Conservation (phyloP, 2,797 vertebrate species). For the Neoniphon sammara region DNA sequence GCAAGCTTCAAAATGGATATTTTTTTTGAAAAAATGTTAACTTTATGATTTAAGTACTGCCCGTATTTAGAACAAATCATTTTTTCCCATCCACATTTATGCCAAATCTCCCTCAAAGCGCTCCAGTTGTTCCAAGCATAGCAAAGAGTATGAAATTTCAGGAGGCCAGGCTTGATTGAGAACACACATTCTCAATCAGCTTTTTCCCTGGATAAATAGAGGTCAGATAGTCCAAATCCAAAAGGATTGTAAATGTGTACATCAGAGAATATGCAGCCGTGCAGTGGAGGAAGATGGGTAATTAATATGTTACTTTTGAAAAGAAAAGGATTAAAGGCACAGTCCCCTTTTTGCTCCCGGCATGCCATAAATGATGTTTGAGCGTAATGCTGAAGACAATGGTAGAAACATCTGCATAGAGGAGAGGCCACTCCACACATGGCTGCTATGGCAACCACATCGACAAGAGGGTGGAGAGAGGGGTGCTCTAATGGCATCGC, state of each 20-base stretch:
- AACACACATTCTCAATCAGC: constrained; percentile 25
- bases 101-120: too few relatives aligned
- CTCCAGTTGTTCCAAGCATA: too few relatives aligned
- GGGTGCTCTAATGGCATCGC: constrained; percentile 66
- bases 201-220: constrained; percentile 30
- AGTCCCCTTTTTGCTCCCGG: constrained; percentile 4
- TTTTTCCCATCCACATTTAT: too few relatives aligned
- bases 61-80: too few relatives aligned
- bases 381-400: constrained; percentile 40
- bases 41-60: too few relatives aligned
- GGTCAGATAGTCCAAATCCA: constrained; percentile 6
- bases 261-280: neutral
- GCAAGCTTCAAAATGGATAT: too few relatives aligned
- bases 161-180: too few relatives aligned
- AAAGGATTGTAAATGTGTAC: neutral
- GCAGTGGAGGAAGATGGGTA: neutral
- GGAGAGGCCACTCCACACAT: constrained; percentile 63
- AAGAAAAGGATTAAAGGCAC: constrained; percentile 6
- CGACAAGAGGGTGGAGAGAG: constrained; percentile 51
- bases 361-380: constrained; percentile 33
- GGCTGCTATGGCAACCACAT: constrained; percentile 79
- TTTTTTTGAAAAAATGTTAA: too few relatives aligned
- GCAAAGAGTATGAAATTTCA: too few relatives aligned
- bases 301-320: constrained; percentile 7
- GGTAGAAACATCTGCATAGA: constrained; percentile 59